phyloP scores from a whole-genome alignment of 2,797 vertebrate species.

The Scolopax rusticola region DNA sequence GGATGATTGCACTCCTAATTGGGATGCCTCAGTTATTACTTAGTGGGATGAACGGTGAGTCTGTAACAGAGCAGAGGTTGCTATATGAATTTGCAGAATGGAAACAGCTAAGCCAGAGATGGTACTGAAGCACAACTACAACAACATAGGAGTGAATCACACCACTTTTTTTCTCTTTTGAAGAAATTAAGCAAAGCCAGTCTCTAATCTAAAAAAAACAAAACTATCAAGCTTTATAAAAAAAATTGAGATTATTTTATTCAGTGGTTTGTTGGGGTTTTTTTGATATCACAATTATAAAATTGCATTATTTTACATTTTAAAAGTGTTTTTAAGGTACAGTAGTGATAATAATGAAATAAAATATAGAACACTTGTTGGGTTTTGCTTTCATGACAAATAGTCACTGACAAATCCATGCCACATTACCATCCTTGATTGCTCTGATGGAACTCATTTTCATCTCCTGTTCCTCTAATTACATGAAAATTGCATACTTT shows the following conservation, averaged over 20 bases:
- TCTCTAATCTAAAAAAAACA: not conserved
- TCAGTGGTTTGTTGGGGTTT: not conserved
- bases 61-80: not conserved
- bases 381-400: slow-evolving; percentile 81
- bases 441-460: slow-evolving; percentile 85
- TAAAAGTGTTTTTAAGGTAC: not conserved
- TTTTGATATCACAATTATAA: not conserved
- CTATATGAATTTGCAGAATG: not conserved
- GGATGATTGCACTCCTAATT: slow-evolving; percentile 11
- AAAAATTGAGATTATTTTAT: not conserved
- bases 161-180: not conserved
- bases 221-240: not conserved
- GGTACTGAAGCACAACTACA: not conserved
- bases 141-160: not conserved
- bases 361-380: slow-evolving; percentile 75
- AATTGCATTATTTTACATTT: slow-evolving; percentile 6
- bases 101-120: not conserved
- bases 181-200: slow-evolving; percentile 12
- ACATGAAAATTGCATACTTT: slow-evolving; percentile 85
- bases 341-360: slow-evolving; percentile 67
- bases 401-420: slow-evolving; percentile 81
- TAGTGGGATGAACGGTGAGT: not conserved
- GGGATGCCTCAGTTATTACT: not conserved
- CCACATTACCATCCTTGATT: slow-evolving; percentile 84
- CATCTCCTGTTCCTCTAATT: slow-evolving; percentile 85